Percentiles rank a stretch among this genome's conserved stretches.
Evolutionary conservation across 1,140 invertebrate genomes (phyloP).

Genomic region (Cyclargus thomasi): DNA sequence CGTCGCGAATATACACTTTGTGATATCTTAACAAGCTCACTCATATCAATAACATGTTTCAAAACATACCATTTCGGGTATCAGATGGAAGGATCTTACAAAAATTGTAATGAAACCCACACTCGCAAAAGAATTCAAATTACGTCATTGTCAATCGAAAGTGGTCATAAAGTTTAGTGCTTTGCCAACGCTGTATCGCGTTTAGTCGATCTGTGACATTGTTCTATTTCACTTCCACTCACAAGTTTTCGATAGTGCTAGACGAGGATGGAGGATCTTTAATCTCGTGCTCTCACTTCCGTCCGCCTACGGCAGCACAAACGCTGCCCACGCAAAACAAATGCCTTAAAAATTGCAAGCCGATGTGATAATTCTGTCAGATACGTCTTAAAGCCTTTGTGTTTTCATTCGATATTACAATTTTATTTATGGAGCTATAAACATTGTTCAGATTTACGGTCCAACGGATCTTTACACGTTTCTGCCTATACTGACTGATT

Average conservation of each 20-base stretch:
- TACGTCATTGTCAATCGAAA: slow-evolving; percentile 65
- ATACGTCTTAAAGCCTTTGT: slow-evolving; percentile 30
- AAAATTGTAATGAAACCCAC: slow-evolving; percentile 21
- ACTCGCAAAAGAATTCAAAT: slow-evolving; percentile 31
- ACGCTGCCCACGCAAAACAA: slow-evolving; percentile 57
- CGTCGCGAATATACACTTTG: background rate
- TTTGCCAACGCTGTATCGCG: slow-evolving; percentile 58
- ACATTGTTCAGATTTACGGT: slow-evolving; percentile 12
- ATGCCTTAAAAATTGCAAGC: slow-evolving; percentile 60
- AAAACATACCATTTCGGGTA: background rate
- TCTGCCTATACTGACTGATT: background rate
- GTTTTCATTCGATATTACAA: slow-evolving; percentile 11
- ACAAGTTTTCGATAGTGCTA: slow-evolving; percentile 38
- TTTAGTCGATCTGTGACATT: slow-evolving; percentile 66
- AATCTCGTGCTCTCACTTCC: slow-evolving; percentile 66
- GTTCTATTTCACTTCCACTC: slow-evolving; percentile 41
- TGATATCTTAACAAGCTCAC: background rate
- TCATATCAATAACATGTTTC: background rate
- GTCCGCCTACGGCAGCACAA: slow-evolving; percentile 62
- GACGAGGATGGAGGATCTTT: slow-evolving; percentile 50
- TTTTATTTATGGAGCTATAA: background rate
- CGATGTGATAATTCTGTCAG: slow-evolving; percentile 49
- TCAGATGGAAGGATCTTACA: slow-evolving; percentile 9
- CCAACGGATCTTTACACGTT: background rate
- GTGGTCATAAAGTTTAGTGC: slow-evolving; percentile 65